Conservation (phyloP, 2,888 invertebrate species). For the Drosophila subquinaria region DNA sequence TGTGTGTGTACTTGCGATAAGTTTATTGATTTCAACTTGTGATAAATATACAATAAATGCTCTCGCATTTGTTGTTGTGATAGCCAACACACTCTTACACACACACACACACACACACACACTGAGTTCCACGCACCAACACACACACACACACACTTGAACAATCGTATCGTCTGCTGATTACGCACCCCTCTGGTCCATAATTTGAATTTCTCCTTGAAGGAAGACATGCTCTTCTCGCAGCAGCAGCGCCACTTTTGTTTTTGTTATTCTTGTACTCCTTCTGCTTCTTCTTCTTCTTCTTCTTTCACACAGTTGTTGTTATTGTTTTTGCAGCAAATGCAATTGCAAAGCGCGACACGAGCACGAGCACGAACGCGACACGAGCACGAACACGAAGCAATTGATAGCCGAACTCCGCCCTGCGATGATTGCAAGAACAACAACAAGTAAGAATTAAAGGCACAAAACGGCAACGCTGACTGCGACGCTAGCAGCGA, state of each 20-base stretch:
- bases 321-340: slow-evolving; percentile 32
- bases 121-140: background rate
- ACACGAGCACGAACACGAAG: slow-evolving; percentile 36
- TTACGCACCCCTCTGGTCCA: slow-evolving; percentile 85
- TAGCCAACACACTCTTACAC: background rate
- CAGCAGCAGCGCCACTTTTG: slow-evolving; percentile 56
- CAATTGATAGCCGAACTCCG: slow-evolving; percentile 55
- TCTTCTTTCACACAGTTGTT: slow-evolving; percentile 6
- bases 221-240: slow-evolving; percentile 82
- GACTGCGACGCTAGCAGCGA: slow-evolving; percentile 23
- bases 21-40: slow-evolving; percentile 81
- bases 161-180: slow-evolving; percentile 16
- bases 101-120: too few relatives aligned
- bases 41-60: slow-evolving; percentile 69
- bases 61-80: slow-evolving; percentile 1
- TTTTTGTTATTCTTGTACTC: slow-evolving; percentile 19
- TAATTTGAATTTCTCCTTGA: slow-evolving; percentile 85
- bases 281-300: background rate
- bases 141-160: background rate
- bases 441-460: slow-evolving; percentile 30
- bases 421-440: slow-evolving; percentile 33
- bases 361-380: slow-evolving; percentile 16
- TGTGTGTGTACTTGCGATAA: slow-evolving; percentile 64
- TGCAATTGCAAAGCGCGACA: slow-evolving; percentile 45
- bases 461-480: slow-evolving; percentile 22